phyloP scores from a whole-genome alignment of 2,113 vertebrate genomes.

The Cervus canadensis region DNA sequence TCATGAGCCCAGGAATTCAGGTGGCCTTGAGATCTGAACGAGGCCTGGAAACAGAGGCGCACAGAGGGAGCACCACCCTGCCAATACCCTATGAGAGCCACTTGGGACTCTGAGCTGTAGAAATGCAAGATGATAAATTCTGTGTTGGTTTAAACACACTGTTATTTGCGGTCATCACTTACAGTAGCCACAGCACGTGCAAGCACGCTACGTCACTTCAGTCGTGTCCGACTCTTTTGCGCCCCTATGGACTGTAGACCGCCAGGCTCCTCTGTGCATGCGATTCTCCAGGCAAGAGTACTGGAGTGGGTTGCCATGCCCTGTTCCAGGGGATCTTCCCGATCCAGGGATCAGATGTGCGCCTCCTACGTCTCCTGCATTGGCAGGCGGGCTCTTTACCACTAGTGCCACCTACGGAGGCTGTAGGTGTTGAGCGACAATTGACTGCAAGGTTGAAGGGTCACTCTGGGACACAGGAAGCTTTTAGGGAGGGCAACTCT shows the following conservation, averaged over 20 bases:
- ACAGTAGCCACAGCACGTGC: rapidly evolving
- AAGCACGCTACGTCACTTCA: background rate
- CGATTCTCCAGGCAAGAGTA: background rate
- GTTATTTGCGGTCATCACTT: background rate
- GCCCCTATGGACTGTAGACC: background rate
- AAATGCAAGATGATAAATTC: background rate
- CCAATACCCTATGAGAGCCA: background rate
- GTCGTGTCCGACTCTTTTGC: background rate
- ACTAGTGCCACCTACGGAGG: background rate
- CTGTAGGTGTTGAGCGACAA: background rate
- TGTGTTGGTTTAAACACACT: background rate
- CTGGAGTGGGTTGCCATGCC: background rate
- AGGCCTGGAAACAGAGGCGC: background rate
- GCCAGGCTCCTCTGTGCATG: background rate
- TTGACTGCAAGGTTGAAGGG: too few species aligned
- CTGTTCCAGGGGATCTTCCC: background rate
- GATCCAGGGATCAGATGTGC: background rate
- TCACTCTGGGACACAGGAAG: background rate
- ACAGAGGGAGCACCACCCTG: rapidly evolving
- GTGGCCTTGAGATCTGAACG: rapidly evolving
- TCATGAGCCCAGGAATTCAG: rapidly evolving
- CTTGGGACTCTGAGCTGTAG: background rate
- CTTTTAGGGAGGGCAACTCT: background rate
- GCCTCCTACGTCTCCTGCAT: rapidly evolving
- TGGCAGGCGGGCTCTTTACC: background rate